phyloP scores from a whole-genome alignment of 2,888 invertebrate genomes.

The Crepidodera aurea region DNA sequence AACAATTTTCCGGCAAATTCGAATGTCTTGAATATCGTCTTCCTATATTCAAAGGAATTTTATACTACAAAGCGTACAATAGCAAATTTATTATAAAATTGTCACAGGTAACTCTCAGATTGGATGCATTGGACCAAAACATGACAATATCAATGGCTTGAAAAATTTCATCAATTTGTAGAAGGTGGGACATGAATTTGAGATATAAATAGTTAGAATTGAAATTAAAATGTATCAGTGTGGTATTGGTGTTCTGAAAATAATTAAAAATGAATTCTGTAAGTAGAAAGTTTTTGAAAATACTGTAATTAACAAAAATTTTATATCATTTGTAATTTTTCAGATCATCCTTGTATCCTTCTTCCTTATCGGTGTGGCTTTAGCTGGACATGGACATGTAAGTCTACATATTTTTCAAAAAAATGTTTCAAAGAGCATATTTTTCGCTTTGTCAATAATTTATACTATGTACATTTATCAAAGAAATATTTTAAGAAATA shows the following conservation, averaged over 20 bases:
- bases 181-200: slow-evolving; percentile 3
- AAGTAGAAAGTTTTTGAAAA: background rate
- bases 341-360: slow-evolving; percentile 2
- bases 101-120: no score
- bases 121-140: slow-evolving; percentile 2
- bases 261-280: slow-evolving; percentile 1
- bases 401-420: background rate
- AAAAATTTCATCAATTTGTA: background rate
- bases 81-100: no score
- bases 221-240: background rate
- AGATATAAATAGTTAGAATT: background rate
- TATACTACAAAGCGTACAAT: no score
- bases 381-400: slow-evolving; percentile 5
- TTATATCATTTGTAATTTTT: no score
- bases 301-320: no score
- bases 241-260: background rate
- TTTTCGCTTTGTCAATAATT: no score
- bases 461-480: no score
- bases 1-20: no score
- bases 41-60: no score
- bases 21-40: no score
- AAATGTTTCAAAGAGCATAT: background rate
- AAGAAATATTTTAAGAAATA: no score
- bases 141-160: background rate
- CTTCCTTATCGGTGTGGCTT: background rate